Evolutionary conservation across 2,888 invertebrate species (phyloP).

Genomic region (Brenthis hecate): DNA sequence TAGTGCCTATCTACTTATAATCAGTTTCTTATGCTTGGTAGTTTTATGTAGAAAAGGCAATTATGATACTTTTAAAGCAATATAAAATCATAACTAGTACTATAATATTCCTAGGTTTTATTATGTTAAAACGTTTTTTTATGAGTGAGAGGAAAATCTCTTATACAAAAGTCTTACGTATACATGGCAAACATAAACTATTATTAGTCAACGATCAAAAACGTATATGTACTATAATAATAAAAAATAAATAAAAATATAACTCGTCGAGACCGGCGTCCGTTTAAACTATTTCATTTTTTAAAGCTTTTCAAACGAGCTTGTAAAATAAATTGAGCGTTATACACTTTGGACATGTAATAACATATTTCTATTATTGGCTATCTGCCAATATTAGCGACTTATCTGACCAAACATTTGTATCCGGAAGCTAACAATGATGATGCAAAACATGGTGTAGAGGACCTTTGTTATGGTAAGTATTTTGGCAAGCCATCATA

Average conservation of each 20-base stretch:
- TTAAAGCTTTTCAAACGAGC: slow-evolving; percentile 24
- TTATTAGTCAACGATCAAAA: slow-evolving; percentile 3
- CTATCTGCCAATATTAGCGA: slow-evolving; percentile 38
- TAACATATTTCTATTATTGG: slow-evolving; percentile 40
- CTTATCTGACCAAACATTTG: slow-evolving; percentile 39
- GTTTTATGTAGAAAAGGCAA: no score
- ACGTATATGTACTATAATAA: neutral
- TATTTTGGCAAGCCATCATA: slow-evolving; percentile 28
- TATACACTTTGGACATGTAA: slow-evolving; percentile 23
- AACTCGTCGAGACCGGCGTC: slow-evolving; percentile 2
- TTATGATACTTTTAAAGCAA: no score
- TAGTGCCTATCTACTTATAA: no score
- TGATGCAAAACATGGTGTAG: slow-evolving; percentile 37
- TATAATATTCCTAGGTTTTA: no score
- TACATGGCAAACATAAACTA: neutral
- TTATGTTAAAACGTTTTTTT: no score
- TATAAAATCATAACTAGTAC: no score
- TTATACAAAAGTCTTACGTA: no score
- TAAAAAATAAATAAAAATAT: slow-evolving; percentile 16
- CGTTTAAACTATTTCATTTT: slow-evolving; percentile 23
- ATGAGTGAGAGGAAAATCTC: no score
- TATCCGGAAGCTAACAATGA: slow-evolving; percentile 35
- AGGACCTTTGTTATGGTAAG: slow-evolving; percentile 26
- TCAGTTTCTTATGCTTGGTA: no score
- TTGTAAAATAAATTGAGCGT: slow-evolving; percentile 27